A percentile compares a stretch with the other conserved stretches of the same genome.
phyloP scores from a whole-genome alignment of 2,113 vertebrate species.

The Heliornis fulica region DNA sequence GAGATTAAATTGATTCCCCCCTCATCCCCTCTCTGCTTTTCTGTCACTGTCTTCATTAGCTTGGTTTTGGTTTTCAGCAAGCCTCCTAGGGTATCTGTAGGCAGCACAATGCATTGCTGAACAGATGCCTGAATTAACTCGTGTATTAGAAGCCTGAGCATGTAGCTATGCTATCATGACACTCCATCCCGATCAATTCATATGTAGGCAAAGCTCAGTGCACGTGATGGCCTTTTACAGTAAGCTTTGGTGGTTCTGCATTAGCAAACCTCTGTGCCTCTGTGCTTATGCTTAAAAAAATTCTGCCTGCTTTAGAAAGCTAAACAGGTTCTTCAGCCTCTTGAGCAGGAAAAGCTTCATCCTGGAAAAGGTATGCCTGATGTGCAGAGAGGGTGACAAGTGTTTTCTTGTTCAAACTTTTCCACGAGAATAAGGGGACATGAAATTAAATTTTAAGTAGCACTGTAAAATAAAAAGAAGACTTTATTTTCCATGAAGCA shows the following conservation, averaged over 20 bases:
- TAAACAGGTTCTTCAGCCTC: neutral
- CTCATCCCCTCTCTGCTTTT: neutral
- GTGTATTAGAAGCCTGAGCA: neutral
- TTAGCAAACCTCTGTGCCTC: neutral
- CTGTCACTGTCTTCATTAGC: neutral
- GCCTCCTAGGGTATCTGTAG: constrained; percentile 5
- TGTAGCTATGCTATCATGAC: neutral
- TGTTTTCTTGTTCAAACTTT: neutral
- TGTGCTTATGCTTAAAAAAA: neutral
- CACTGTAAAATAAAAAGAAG: neutral
- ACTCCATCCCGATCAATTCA: neutral
- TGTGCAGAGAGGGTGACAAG: neutral
- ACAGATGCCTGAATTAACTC: neutral
- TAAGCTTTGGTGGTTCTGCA: neutral
- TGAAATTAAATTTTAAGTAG: neutral
- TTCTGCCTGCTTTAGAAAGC: neutral
- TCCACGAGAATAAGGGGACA: neutral
- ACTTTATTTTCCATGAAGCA: neutral
- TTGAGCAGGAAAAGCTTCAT: neutral
- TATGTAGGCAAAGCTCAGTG: neutral
- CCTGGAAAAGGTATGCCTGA: neutral
- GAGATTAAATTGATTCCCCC: neutral
- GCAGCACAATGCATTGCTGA: constrained; percentile 26
- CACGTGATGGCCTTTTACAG: neutral
- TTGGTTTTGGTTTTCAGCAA: neutral